Evolutionary conservation across 2,888 invertebrate genomes (phyloP), one percentile per base, ranked within the genome.

Genomic region (Chirona hameri): DNA sequence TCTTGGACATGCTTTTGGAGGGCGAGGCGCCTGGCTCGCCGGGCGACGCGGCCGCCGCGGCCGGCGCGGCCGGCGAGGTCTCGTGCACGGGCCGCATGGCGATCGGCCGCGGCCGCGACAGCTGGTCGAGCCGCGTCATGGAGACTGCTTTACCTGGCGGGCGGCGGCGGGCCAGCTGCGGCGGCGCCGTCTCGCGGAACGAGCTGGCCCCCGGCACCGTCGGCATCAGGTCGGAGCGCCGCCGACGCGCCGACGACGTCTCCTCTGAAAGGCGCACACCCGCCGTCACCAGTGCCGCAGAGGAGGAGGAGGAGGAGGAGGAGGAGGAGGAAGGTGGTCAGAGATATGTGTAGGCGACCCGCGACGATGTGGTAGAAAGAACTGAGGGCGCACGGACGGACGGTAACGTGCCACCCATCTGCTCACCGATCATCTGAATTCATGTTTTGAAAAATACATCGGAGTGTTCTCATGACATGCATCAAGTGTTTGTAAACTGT

Each of bases 41-140:
- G 84, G 80, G 55, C 85, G n/a, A n/a, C 86, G 84, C 90, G 91
- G 83, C 81, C 84, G 76, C 52, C 85, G 87, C 84, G 90, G 91
- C 86, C 91, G 90, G 86, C 86, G 91, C 90, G 86, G 93, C 90
- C 85, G 93, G 93, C 89, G 83, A 72, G 85, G 85, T 83, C 83
- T 81, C 84, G 81, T 48, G 85, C 87, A 84, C 90, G 90, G 83
- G 81, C 84, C 72, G 55, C 85, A 87, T 84, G 90, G 91, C 86
- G 91, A 90, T 86, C 84, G 81, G 57, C 85, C 87, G 84, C 90
- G 91, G 86, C 91, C 90, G 86, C 86, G 93, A 91, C 89, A 94
- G 91, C 88, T 93, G 92, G 91, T 96, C 96, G 90, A 96, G 92
- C 86, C 96, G 93, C 88, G 95, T 94, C 96, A 96, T 95, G 89